These are phyloP conservation scores for Petrocephalus sullivani DNA, from an alignment of 2,797 vertebrate genomes.

Conservation along the genomic window DNA sequence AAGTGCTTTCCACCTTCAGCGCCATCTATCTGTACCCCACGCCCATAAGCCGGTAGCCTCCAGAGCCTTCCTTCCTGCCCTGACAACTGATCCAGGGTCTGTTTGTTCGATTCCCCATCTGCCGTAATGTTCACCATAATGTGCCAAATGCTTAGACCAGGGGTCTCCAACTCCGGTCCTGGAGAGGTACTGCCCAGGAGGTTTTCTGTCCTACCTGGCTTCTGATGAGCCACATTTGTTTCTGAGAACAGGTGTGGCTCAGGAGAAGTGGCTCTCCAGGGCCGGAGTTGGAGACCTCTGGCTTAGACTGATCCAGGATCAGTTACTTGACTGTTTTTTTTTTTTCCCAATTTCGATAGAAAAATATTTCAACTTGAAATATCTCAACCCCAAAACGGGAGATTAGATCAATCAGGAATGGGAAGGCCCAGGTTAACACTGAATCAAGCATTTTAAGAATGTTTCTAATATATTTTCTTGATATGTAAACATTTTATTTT, in stretches of 20 bases:
- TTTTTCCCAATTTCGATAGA: not conserved
- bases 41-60: constrained; percentile 67
- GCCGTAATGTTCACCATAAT: not conserved
- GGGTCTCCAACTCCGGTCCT: no score
- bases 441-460: not conserved
- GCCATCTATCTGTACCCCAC: constrained; percentile 82
- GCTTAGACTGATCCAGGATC: not conserved
- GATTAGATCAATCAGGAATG: not conserved
- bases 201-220: no score
- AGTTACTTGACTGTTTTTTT: not conserved
- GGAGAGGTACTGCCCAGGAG: no score
- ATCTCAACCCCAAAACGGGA: not conserved
- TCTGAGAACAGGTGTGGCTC: no score
- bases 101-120: not conserved
- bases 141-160: not conserved
- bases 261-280: no score
- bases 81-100: not conserved
- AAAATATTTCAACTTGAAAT: not conserved
- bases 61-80: constrained; percentile 23
- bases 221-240: no score
- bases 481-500: not conserved
- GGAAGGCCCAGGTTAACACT: not conserved
- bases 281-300: no score
- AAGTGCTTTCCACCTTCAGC: constrained; percentile 89
- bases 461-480: not conserved